Conservation (phyloP, 2,113 vertebrate genomes). For the Oreocharis arfaki region DNA sequence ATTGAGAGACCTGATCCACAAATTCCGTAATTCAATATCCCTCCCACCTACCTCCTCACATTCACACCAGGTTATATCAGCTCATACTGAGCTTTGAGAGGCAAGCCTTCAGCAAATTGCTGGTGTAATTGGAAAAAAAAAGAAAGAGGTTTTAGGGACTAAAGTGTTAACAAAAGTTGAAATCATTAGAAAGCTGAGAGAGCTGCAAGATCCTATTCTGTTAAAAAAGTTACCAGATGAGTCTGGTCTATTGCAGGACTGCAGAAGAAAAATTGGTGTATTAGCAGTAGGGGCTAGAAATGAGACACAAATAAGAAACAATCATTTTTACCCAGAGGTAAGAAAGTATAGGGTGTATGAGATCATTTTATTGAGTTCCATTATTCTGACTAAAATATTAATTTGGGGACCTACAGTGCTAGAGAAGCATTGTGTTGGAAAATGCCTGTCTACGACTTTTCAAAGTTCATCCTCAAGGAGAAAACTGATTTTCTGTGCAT, state of each 20-base stretch:
- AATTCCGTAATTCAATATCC: neutral
- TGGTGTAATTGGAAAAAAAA: neutral
- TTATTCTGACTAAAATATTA: conserved; percentile 55
- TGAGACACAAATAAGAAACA: conserved; percentile 53
- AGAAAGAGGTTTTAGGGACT: neutral
- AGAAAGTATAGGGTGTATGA: conserved; percentile 1
- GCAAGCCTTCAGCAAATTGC: neutral
- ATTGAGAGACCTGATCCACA: neutral
- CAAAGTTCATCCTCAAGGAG: conserved; percentile 31
- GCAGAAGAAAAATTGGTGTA: conserved; percentile 14
- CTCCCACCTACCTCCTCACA: neutral
- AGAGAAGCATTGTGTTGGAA: neutral
- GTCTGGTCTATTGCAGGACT: neutral
- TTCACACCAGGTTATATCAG: neutral
- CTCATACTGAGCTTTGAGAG: neutral
- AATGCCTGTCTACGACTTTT: conserved; percentile 15
- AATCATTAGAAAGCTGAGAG: neutral
- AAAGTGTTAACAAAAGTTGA: neutral
- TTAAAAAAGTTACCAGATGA: conserved; percentile 27
- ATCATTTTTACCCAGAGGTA: conserved; percentile 48
- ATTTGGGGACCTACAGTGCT: conserved; percentile 5
- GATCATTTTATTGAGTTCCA: conserved; percentile 41
- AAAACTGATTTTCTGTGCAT: conserved; percentile 35
- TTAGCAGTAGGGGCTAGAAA: conserved; percentile 6
- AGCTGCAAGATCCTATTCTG: neutral